Conservation (phyloP, 1,140 invertebrate genomes). For the Mercenaria mercenaria region DNA sequence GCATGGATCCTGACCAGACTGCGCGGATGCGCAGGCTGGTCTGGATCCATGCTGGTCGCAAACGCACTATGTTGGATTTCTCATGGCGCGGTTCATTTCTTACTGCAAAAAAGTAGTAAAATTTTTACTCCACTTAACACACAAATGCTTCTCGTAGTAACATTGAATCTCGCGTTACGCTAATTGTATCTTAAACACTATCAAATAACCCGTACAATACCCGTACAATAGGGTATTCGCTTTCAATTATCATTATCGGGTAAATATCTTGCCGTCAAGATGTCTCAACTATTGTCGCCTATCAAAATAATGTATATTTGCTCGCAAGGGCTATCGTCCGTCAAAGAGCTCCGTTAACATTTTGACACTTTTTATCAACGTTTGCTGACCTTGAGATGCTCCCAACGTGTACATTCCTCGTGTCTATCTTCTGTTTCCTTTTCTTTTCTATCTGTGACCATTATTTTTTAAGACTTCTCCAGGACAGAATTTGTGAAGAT, state of each 20-base stretch:
- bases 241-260: constrained; percentile 20
- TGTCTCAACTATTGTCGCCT: constrained; percentile 1
- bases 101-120: too few species aligned
- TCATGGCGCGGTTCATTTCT: too few species aligned
- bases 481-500: too few species aligned
- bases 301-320: constrained; percentile 15
- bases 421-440: not conserved
- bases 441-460: too few species aligned
- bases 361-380: constrained; percentile 2
- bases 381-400: not conserved
- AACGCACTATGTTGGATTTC: too few species aligned
- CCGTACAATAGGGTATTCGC: not conserved
- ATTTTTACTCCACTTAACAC: too few species aligned
- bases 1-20: too few species aligned
- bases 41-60: too few species aligned
- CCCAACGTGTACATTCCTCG: not conserved
- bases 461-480: too few species aligned
- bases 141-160: too few species aligned
- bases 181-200: constrained; percentile 10
- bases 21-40: too few species aligned
- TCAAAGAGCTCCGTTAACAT: not conserved
- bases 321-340: not conserved
- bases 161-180: not conserved
- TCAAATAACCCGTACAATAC: not conserved
- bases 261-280: constrained; percentile 7